phyloP scores from a whole-genome alignment of 2,797 vertebrate species.

The Trachops cirrhosus region DNA sequence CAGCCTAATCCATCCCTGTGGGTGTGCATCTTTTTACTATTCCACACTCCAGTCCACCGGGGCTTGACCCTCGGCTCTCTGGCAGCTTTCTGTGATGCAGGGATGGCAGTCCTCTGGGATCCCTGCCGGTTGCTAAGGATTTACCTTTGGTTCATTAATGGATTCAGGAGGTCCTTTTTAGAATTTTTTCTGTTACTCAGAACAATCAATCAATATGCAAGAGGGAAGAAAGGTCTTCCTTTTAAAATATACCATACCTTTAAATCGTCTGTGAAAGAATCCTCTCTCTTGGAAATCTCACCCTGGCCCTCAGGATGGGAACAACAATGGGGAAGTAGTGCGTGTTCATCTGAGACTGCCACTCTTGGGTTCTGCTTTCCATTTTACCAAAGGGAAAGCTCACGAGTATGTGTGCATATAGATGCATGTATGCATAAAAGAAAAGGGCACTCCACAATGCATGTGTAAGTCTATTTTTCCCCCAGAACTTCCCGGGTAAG shows the following conservation, averaged over 20 bases:
- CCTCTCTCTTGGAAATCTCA: slow-evolving; percentile 14
- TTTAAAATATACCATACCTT: slow-evolving; percentile 26
- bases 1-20: slow-evolving; percentile 61
- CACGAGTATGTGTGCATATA: background rate
- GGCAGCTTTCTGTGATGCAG: slow-evolving; percentile 42
- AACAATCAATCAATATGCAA: background rate
- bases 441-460: background rate
- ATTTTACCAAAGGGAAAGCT: background rate
- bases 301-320: background rate
- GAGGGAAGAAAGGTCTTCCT: background rate
- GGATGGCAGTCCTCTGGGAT: background rate
- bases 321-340: background rate
- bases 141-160: slow-evolving; percentile 54
- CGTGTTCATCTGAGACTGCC: slow-evolving; percentile 5
- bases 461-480: background rate
- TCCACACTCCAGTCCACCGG: slow-evolving; percentile 1
- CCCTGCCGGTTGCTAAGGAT: background rate
- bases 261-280: slow-evolving; percentile 28
- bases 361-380: background rate
- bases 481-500: background rate
- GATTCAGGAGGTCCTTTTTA: slow-evolving; percentile 34
- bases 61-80: slow-evolving; percentile 6
- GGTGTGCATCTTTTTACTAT: slow-evolving; percentile 53
- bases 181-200: slow-evolving; percentile 27
- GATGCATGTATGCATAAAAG: background rate